Conservation (phyloP, 2,113 vertebrate genomes). For the Genyomyrus donnyi region DNA sequence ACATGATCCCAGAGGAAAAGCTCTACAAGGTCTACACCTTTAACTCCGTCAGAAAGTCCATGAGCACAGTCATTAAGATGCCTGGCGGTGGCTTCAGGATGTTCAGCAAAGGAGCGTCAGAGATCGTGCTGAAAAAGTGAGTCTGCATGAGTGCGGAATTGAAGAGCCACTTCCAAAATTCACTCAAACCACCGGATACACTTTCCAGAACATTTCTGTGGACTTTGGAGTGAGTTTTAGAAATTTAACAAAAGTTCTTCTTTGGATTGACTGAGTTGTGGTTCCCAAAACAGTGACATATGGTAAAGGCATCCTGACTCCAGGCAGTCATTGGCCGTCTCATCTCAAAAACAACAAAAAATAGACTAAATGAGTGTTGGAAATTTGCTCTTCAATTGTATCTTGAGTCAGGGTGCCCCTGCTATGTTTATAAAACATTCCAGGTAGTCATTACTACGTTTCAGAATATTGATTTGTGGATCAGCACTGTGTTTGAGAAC, state of each 20-base stretch:
- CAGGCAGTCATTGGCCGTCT: background rate
- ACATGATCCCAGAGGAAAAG: conserved; percentile 87
- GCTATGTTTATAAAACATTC: background rate
- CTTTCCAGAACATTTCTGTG: background rate
- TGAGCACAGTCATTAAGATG: conserved; percentile 88
- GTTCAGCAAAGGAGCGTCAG: conserved; percentile 97
- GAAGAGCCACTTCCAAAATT: background rate
- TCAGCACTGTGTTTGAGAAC: background rate
- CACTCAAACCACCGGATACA: background rate
- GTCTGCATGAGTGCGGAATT: conserved; percentile 30
- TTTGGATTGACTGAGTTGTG: background rate
- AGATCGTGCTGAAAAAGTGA: conserved; percentile 96
- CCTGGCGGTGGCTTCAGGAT: conserved; percentile 86
- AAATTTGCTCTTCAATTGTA: background rate
- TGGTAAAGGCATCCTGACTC: background rate
- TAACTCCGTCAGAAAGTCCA: conserved; percentile 93
- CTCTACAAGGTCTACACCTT: conserved; percentile 98
- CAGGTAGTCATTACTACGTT: background rate
- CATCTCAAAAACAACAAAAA: background rate
- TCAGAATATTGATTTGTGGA: background rate
- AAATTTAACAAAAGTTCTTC: background rate
- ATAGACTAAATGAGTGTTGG: background rate
- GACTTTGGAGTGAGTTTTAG: background rate
- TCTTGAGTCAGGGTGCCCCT: background rate
- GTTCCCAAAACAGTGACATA: background rate